phyloP scores from a whole-genome alignment of 2,113 vertebrate species.

The Gopherus flavomarginatus region DNA sequence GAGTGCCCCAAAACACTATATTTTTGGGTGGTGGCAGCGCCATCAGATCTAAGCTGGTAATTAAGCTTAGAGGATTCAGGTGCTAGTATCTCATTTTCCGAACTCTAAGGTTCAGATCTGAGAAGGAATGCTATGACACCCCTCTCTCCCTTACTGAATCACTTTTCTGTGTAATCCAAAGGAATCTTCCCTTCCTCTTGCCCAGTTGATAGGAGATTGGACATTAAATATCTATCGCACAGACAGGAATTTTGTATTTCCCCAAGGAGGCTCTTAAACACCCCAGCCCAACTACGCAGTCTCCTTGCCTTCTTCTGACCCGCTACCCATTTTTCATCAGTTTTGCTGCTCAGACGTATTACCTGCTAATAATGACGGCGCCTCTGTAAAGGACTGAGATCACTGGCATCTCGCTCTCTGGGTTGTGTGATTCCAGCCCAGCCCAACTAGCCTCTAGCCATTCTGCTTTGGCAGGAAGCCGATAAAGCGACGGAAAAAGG shows the following conservation, averaged over 20 bases:
- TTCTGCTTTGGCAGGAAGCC: not conserved
- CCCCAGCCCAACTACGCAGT: not conserved
- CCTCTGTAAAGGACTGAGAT: constrained; percentile 87
- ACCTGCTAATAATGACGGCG: constrained; percentile 88
- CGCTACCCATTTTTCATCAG: not conserved
- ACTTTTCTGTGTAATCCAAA: not conserved
- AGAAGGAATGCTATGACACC: too few relatives aligned
- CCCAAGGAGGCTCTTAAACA: not conserved
- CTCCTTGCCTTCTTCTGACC: not conserved
- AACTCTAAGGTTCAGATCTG: too few relatives aligned
- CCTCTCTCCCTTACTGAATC: accelerated
- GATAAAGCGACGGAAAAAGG: not conserved
- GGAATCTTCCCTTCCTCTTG: accelerated
- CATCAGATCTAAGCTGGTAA: too few relatives aligned
- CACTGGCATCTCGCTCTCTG: constrained; percentile 79
- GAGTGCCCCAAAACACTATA: too few relatives aligned
- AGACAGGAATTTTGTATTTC: not conserved
- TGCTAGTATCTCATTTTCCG: too few relatives aligned
- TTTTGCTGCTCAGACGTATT: not conserved
- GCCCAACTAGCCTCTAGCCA: not conserved
- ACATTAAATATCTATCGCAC: not conserved
- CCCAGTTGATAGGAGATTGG: not conserved
- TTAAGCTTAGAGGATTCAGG: too few relatives aligned
- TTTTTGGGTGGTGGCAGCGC: too few relatives aligned
- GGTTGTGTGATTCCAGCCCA: not conserved